Conservation (phyloP, 2,888 invertebrate genomes). For the Bimastos eiseni region DNA sequence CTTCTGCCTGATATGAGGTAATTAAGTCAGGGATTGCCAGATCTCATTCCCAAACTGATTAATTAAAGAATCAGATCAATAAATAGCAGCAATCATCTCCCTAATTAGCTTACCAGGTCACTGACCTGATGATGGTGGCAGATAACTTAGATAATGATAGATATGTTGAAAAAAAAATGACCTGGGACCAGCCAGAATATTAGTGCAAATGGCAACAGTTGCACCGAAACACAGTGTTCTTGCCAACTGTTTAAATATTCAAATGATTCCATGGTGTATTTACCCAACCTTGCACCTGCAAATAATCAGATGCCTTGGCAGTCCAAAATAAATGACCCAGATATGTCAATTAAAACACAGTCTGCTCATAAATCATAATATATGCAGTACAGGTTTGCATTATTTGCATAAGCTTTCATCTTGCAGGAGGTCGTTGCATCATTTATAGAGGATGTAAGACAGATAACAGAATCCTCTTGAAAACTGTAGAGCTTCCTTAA, state of each 20-base stretch:
- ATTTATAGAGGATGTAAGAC: neutral
- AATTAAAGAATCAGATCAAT: neutral
- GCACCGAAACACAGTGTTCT: neutral
- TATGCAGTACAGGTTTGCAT: neutral
- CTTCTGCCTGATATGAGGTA: neutral
- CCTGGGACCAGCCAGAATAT: neutral
- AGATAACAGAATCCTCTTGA: neutral
- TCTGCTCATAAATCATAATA: neutral
- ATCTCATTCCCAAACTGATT: neutral
- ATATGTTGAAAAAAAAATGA: neutral
- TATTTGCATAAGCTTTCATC: neutral
- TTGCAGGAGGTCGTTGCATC: neutral
- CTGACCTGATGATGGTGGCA: neutral
- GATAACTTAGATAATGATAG: neutral
- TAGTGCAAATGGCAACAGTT: neutral
- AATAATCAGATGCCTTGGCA: neutral
- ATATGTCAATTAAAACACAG: neutral
- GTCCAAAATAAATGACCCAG: constrained; percentile 1
- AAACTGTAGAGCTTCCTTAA: neutral
- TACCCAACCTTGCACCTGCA: neutral
- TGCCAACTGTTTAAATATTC: neutral
- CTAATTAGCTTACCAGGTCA: neutral
- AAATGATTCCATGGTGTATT: neutral
- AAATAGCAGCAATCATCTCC: neutral
- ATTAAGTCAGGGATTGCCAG: neutral